phyloP scores from a whole-genome alignment of 2,888 invertebrate genomes.

The Mamestra brassicae region DNA sequence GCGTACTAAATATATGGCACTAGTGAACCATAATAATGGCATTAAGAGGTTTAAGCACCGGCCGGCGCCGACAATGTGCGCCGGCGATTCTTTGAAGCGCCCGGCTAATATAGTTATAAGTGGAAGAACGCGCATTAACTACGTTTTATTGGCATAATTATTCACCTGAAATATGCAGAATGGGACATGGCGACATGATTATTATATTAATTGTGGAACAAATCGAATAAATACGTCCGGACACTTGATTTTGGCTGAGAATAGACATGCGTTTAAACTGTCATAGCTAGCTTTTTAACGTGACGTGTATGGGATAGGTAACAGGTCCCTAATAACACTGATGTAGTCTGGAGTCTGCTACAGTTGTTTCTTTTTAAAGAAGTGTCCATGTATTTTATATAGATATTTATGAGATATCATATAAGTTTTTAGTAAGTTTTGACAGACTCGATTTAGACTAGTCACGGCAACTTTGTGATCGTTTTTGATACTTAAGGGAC shows the following conservation, averaged over 20 bases:
- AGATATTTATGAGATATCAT: conserved; percentile 24
- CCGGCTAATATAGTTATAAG: conserved; percentile 45
- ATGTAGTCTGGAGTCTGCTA: neutral
- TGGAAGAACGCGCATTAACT: conserved; percentile 47
- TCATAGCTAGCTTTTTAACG: neutral
- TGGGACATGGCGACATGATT: neutral
- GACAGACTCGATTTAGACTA: conserved; percentile 4
- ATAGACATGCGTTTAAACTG: neutral
- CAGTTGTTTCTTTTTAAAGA: neutral
- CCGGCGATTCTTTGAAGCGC: conserved; percentile 56
- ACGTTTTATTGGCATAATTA: conserved; percentile 51
- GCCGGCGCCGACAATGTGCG: conserved; percentile 63
- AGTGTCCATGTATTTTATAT: neutral
- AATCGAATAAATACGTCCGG: neutral
- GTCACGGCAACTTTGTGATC: conserved; percentile 18
- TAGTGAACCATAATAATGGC: conserved; percentile 54
- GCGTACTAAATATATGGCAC: conserved; percentile 49
- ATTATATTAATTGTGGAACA: conserved; percentile 12
- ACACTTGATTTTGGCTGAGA: neutral
- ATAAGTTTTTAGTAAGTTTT: conserved; percentile 11
- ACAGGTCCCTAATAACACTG: neutral
- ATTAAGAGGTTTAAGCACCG: conserved; percentile 54
- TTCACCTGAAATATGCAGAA: conserved; percentile 46
- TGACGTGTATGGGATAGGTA: neutral
- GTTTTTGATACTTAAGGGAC: conserved; percentile 23